Percentiles rank a stretch among this genome's conserved stretches.
Conservation (phyloP, 92 coral and sea anemone genomes). For the Zoanthus sansibaricus region DNA sequence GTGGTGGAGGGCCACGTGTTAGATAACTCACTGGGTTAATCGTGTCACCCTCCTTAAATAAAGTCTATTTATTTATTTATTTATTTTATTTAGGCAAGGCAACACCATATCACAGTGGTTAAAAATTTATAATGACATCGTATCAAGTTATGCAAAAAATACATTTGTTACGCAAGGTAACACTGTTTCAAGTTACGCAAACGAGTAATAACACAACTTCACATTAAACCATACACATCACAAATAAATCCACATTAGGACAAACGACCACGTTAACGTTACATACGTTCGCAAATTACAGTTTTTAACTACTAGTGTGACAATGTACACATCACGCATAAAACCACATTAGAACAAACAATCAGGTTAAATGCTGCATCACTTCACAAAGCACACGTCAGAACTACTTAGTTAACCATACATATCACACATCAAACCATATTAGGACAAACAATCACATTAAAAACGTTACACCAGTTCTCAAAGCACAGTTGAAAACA, state of each 20-base stretch:
- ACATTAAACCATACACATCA: background rate
- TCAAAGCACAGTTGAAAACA: no score
- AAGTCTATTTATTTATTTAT: no score
- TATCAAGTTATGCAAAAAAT: no score
- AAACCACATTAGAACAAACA: background rate
- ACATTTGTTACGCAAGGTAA: no score
- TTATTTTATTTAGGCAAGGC: background rate
- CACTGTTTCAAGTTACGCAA: background rate
- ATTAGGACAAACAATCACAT: background rate
- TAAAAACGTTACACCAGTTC: no score
- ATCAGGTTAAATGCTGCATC: no score
- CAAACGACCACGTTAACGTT: background rate
- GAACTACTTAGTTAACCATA: constrained; percentile 18
- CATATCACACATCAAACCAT: background rate
- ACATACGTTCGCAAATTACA: no score
- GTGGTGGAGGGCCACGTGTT: no score
- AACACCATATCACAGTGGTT: background rate
- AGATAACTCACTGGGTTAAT: no score
- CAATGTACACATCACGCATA: constrained; percentile 1
- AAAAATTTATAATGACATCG: no score
- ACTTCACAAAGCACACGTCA: no score
- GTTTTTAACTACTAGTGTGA: background rate
- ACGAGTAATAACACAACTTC: background rate
- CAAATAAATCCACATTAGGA: background rate
- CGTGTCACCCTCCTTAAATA: no score